Base-by-base conservation (phyloP, 2,797 vertebrate species). In the Tiaroga cobitis region DNA sequence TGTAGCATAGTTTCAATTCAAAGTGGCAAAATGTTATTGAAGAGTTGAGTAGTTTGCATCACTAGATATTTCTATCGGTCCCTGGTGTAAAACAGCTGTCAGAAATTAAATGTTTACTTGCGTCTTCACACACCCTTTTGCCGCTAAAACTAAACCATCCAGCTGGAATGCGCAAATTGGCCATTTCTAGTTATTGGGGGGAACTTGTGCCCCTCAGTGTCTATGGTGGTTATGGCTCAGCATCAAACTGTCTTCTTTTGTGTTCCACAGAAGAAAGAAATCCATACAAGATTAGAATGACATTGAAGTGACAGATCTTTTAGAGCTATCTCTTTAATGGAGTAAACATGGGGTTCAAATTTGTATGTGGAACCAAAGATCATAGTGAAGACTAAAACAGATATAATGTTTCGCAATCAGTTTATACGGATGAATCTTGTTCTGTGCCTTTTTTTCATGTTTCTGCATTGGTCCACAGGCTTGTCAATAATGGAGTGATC, bases 401-500 rank as follows among this genome's bases (percentile, higher is more conserved):
- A 43, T 34, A 43, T 54, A 10, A 6, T 70, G 78, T 68, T 85
- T 75, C 37, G 49, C 43, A 26, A n/a, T 81, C 26, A 26, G 54
- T 56, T 85, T 10, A 78, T 77, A 78, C 82, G 49, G 29, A 86
- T 86, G 76, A 76, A 87, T 85, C 65, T 86, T 41, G 49, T 68
- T 69, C 26, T 65, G 75, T 63, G 79, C 63, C 78, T 85, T 86
- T 86, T 86, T 29, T 46, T 72, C 10, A 56, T 80, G 69, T 87
- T 29, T 63, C n/a, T 37, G 82, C 61, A 80, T 83, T 86, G 85
- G 65, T 85, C n/a, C n/a, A n/a, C n/a, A n/a, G n/a, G n/a, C n/a
- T 82, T 76, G 77, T 82, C 84, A 85, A 73, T 90, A 86, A 85
- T 84, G 59, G 41, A 82, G 78, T 59, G 79, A 82, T 86, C 69